A percentile compares a stretch with the other conserved stretches of the same genome.
Evolutionary conservation across 1,140 invertebrate genomes (phyloP).

Genomic region (Papilio polytes): DNA sequence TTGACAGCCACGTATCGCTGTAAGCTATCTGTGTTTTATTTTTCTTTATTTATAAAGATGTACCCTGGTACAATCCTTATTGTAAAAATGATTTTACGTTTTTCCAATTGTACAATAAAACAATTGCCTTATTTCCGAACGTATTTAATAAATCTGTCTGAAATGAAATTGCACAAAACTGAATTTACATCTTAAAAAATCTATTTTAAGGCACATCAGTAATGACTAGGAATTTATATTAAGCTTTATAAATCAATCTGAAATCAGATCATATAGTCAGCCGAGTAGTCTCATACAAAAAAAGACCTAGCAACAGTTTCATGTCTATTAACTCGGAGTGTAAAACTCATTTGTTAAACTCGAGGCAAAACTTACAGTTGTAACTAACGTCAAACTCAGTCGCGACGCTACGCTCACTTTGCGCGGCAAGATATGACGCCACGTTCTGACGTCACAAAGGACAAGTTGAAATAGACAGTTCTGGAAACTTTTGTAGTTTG

Average conservation of each 20-base stretch:
- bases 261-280: no score
- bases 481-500: slow-evolving; percentile 11
- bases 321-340: neutral
- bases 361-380: neutral
- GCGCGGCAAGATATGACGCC: neutral
- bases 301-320: neutral
- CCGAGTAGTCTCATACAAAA: neutral
- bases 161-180: neutral
- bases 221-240: no score
- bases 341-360: neutral
- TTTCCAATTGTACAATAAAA: neutral
- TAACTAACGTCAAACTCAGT: slow-evolving; percentile 6
- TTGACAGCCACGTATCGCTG: neutral
- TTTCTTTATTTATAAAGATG: neutral
- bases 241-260: no score
- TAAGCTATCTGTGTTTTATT: neutral
- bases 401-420: slow-evolving; percentile 4
- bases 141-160: neutral
- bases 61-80: no score
- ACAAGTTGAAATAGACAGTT: slow-evolving; percentile 15
- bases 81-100: neutral
- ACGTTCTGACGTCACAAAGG: slow-evolving; percentile 7
- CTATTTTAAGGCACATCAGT: neutral
- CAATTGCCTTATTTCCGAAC: neutral
- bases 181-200: neutral